Conservation (phyloP, 2,888 invertebrate genomes). For the Mycalesis mineus region DNA sequence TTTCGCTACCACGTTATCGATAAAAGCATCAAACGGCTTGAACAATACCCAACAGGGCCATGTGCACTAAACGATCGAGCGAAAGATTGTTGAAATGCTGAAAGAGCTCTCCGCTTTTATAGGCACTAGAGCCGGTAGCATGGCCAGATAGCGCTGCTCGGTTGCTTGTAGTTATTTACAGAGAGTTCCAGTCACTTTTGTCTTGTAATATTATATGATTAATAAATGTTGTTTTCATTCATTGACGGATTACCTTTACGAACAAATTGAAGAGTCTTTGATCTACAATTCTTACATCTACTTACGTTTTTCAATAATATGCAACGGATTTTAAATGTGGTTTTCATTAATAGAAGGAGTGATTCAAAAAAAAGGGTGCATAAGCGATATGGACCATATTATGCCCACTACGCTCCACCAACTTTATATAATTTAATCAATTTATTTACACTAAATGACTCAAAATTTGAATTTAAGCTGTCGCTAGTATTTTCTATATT, state of each 20-base stretch:
- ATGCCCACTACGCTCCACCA: no score
- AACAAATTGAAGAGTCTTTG: background rate
- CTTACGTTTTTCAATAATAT: no score
- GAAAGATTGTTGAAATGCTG: background rate
- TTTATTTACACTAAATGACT: no score
- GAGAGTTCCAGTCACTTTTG: background rate
- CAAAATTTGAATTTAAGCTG: no score
- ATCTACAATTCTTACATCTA: no score
- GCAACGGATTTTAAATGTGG: no score
- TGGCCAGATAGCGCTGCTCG: background rate
- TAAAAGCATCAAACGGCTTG: background rate
- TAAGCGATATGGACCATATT: no score
- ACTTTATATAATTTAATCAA: no score
- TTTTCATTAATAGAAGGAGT: no score
- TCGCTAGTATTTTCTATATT: no score
- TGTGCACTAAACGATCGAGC: conserved; percentile 6
- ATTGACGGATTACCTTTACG: background rate
- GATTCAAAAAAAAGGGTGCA: no score
- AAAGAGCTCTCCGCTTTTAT: conserved; percentile 1
- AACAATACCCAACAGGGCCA: conserved; percentile 4
- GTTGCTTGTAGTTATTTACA: background rate
- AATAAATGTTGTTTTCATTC: background rate
- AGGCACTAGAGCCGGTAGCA: background rate
- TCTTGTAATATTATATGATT: no score
- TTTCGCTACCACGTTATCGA: background rate